A percentile compares a stretch with the other conserved stretches of the same genome.
phyloP scores from a whole-genome alignment of 2,888 invertebrate genomes.

The Zhuqinia jingwanae region DNA sequence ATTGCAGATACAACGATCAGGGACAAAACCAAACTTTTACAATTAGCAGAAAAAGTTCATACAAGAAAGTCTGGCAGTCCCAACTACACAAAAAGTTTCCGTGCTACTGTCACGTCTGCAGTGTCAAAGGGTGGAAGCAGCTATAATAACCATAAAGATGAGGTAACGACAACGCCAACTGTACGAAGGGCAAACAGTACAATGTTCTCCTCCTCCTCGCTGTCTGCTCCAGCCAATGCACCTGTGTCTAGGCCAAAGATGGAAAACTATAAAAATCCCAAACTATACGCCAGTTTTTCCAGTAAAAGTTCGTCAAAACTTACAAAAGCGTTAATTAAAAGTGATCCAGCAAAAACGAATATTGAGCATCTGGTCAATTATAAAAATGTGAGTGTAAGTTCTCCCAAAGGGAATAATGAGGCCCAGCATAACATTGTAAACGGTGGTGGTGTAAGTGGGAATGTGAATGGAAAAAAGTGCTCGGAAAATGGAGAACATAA shows the following conservation, averaged over 20 bases:
- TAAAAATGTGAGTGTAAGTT: slow-evolving; percentile 42
- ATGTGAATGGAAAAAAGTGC: slow-evolving; percentile 56
- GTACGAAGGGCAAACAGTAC: slow-evolving; percentile 69
- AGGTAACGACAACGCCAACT: slow-evolving; percentile 53
- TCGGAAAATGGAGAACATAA: slow-evolving; percentile 58
- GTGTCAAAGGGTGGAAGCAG: slow-evolving; percentile 58
- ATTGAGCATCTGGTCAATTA: slow-evolving; percentile 77
- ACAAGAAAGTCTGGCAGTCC: slow-evolving; percentile 69
- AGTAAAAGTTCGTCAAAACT: slow-evolving; percentile 74
- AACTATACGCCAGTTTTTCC: slow-evolving; percentile 77
- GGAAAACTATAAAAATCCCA: slow-evolving; percentile 72
- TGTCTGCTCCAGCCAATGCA: slow-evolving; percentile 46
- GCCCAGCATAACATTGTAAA: not conserved
- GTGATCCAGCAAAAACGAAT: slow-evolving; percentile 78
- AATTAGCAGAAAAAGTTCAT: slow-evolving; percentile 75
- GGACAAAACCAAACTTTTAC: slow-evolving; percentile 74
- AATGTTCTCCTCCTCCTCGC: slow-evolving; percentile 45
- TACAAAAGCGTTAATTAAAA: slow-evolving; percentile 72
- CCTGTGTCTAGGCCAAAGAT: slow-evolving; percentile 47
- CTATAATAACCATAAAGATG: slow-evolving; percentile 39
- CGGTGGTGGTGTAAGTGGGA: not conserved
- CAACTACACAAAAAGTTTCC: slow-evolving; percentile 69
- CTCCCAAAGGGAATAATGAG: slow-evolving; percentile 15
- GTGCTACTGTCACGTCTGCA: slow-evolving; percentile 61
- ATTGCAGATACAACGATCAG: slow-evolving; percentile 67